phyloP scores from a whole-genome alignment of 2,113 vertebrate genomes.

The Epinephelus moara region DNA sequence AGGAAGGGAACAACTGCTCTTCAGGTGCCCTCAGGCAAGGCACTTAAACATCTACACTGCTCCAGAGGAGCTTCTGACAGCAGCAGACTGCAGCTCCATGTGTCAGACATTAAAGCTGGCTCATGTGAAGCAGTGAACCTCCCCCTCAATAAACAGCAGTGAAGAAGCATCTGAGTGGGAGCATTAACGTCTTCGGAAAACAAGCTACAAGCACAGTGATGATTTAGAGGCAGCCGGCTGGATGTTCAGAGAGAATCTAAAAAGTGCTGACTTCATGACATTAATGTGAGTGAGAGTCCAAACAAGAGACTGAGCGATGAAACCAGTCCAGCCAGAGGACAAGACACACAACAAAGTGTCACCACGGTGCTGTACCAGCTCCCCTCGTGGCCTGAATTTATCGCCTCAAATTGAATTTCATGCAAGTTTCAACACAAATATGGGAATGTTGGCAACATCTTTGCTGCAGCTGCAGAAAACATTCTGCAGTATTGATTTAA shows the following conservation, averaged over 20 bases:
- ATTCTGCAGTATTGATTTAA: background rate
- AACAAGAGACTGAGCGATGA: background rate
- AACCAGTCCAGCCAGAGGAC: background rate
- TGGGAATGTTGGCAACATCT: background rate
- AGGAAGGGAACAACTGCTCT: background rate
- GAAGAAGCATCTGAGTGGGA: background rate
- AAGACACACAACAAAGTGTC: background rate
- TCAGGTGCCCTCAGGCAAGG: constrained; percentile 12
- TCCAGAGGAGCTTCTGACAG: too few relatives aligned
- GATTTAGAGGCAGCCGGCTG: too few relatives aligned
- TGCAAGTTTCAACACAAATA: background rate
- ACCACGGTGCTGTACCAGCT: too few relatives aligned
- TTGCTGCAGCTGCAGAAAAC: background rate
- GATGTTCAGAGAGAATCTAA: too few relatives aligned
- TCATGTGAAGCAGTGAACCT: background rate
- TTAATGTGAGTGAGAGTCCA: background rate
- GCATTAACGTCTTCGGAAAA: background rate
- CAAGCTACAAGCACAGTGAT: background rate
- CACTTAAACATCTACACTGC: constrained; percentile 30
- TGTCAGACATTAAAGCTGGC: too few relatives aligned
- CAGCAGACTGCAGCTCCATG: too few relatives aligned
- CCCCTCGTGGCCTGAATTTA: too few relatives aligned
- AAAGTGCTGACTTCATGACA: background rate
- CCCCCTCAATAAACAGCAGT: background rate
- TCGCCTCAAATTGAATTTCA: background rate